phyloP scores from a whole-genome alignment of 35 echinoderm and acorn worm genomes.

The Amphiura filiformis region DNA sequence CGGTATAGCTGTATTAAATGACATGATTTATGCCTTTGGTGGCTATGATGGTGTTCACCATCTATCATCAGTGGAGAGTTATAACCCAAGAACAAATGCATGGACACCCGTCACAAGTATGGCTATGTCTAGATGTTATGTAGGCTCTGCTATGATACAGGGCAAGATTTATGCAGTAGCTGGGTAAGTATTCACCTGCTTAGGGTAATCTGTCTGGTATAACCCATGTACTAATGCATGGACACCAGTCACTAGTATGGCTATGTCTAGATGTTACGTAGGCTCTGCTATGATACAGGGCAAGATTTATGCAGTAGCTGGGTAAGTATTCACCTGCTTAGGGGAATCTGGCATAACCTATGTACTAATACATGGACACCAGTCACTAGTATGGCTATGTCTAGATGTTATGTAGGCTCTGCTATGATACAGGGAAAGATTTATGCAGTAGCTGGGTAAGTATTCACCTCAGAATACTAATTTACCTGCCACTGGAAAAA shows the following conservation, averaged over 20 bases:
- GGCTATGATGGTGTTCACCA: conserved; percentile 60
- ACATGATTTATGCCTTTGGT: conserved; percentile 65
- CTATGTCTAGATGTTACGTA: neutral
- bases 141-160: conserved; percentile 47
- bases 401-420: neutral
- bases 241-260: neutral
- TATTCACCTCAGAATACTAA: no score
- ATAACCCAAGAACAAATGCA: conserved; percentile 52
- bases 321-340: no score
- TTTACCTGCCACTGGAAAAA: no score
- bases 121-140: conserved; percentile 58
- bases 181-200: no score
- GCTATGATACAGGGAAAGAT: conserved; percentile 58
- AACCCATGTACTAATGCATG: neutral
- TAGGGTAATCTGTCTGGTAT: no score
- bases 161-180: conserved; percentile 60
- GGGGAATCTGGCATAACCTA: neutral
- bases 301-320: conserved; percentile 55
- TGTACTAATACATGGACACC: neutral
- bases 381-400: neutral
- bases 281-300: conserved; percentile 44
- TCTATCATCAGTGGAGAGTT: conserved; percentile 58
- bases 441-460: conserved; percentile 67
- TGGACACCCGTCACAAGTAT: conserved; percentile 53
- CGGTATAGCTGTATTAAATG: conserved; percentile 60